Evolutionary conservation across 2,113 vertebrate species (phyloP).

Genomic region (Heloderma charlesbogerti): DNA sequence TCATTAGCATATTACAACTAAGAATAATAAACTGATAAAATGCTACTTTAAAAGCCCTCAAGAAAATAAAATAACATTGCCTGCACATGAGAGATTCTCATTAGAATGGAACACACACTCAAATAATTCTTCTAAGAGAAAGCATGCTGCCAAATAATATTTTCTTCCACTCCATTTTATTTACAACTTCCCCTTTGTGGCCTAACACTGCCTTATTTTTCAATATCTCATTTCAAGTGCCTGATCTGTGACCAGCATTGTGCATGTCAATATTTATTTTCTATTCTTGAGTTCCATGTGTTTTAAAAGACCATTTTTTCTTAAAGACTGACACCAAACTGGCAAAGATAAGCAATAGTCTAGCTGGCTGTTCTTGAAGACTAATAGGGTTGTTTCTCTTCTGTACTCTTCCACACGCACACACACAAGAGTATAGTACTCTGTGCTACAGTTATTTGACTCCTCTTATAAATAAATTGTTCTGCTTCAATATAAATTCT

Average conservation of each 20-base stretch:
- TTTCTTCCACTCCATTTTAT: constrained; percentile 30
- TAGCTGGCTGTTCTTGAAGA: constrained; percentile 9
- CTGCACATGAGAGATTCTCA: background rate
- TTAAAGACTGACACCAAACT: constrained; percentile 45
- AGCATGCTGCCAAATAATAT: constrained; percentile 31
- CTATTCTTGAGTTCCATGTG: background rate
- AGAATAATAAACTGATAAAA: accelerated
- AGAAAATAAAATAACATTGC: constrained; percentile 10
- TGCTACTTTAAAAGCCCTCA: background rate
- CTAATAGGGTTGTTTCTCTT: constrained; percentile 26
- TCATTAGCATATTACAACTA: accelerated
- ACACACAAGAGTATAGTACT: background rate
- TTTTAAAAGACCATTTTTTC: constrained; percentile 52
- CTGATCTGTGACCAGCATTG: constrained; percentile 33
- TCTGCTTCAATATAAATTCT: constrained; percentile 10
- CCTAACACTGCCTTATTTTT: constrained; percentile 28
- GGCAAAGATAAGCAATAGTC: background rate
- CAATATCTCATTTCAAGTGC: constrained; percentile 23
- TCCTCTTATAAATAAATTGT: constrained; percentile 16
- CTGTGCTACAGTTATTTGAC: accelerated
- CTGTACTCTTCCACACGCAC: background rate
- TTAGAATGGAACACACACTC: background rate
- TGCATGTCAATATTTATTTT: constrained; percentile 43
- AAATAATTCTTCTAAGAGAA: constrained; percentile 45
- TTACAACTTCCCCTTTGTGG: constrained; percentile 42